phyloP scores from a whole-genome alignment of 2,113 vertebrate species.

The Saccopteryx bilineata region DNA sequence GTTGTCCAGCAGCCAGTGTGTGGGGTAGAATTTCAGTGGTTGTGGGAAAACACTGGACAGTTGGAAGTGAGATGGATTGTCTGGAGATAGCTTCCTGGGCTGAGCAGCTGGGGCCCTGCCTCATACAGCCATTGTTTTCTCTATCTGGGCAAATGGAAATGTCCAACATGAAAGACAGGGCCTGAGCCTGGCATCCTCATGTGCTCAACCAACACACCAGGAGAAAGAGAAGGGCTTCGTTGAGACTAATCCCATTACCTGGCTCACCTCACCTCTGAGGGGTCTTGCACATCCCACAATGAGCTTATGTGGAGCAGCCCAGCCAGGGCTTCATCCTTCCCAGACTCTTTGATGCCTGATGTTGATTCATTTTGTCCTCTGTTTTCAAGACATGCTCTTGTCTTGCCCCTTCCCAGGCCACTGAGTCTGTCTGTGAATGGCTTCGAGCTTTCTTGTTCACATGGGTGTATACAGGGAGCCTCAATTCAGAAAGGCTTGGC shows the following conservation, averaged over 20 bases:
- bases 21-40: constrained; percentile 83
- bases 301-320: neutral
- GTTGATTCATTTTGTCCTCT: neutral
- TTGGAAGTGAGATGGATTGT: constrained; percentile 76
- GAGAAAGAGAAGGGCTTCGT: constrained; percentile 59
- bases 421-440: neutral
- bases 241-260: neutral
- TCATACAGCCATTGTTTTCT: neutral
- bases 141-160: constrained; percentile 58
- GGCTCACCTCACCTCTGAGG: neutral
- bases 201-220: constrained; percentile 32
- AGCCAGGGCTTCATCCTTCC: neutral
- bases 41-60: constrained; percentile 77
- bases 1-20: constrained; percentile 65
- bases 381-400: neutral
- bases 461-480: neutral
- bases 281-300: rapidly evolving
- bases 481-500: neutral
- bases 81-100: neutral
- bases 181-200: neutral
- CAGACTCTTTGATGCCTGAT: neutral
- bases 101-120: neutral
- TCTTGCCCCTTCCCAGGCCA: neutral
- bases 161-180: constrained; percentile 45
- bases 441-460: neutral